Base-by-base conservation (phyloP, 2,797 vertebrate species). In the Buceros bicornis region DNA sequence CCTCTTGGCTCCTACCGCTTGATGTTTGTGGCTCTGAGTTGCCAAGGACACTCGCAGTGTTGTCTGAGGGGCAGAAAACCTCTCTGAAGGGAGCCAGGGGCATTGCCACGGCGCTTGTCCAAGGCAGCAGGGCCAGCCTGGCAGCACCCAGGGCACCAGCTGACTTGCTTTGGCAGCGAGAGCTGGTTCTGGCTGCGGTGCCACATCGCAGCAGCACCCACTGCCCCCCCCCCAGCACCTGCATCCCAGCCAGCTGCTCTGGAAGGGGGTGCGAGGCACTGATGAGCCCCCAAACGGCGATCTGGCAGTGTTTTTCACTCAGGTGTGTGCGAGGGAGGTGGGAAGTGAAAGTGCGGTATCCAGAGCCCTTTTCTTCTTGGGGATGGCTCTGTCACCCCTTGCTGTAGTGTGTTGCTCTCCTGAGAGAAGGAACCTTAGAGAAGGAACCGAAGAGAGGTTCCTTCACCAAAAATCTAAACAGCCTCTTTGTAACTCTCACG, bases 21-120 rank as follows among this genome's bases (percentile, higher is more conserved):
- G 70, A 2, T 94, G 83, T 94, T 95, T 96, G 92, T 87, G 86
- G 83, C 78, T 82, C 73, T 25, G 70, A 53, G 93, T 90, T 96
- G 88, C 95, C 95, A 95, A 67, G 95, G 95, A 61, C 95, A 85
- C 83, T 64, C 14, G 4, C 17, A 16, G 87, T 29, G 45, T n/a
- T n/a, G 61, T 82, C 33, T 1, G 1, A 60, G 84, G 91, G 82
- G 70, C 78, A 92, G 74, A 54, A 54, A 60, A 26, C n/a, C 21
- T 73, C 62, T 40, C 70, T 3, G 43, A 72, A 48, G 56, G 61
- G 54, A 82, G 66, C 28, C 18, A 3, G 78, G 51, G 90, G 26
- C 69, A 13, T 5, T 9, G 64, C 88, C 48, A 66, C 0, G 13
- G 62, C 54, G 2, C 50, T 33, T 31, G 26, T 35, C 26, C 0